These are phyloP conservation scores for Rynchops niger DNA, from an alignment of 2,113 vertebrate species.

Conservation along the genomic window DNA sequence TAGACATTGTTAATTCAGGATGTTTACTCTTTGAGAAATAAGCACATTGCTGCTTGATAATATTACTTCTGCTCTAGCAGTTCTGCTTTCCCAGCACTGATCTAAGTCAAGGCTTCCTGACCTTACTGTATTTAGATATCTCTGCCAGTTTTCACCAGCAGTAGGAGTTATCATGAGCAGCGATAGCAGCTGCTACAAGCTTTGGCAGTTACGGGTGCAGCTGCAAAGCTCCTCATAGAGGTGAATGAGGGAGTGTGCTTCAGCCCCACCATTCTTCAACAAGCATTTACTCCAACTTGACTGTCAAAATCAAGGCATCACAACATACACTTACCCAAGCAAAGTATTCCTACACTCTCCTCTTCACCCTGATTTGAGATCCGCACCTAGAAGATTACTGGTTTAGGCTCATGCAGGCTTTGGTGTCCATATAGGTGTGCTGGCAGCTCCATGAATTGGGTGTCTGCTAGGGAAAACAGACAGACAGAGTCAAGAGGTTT, in stretches of 20 bases:
- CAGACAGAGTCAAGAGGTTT: neutral
- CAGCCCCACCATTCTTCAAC: neutral
- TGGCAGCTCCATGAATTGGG: neutral
- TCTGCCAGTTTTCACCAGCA: neutral
- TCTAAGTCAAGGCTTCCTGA: neutral
- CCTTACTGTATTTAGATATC: neutral
- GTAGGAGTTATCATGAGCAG: neutral
- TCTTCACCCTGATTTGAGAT: neutral
- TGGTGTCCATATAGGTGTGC: neutral
- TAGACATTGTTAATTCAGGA: neutral
- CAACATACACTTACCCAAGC: rapidly evolving
- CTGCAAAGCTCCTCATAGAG: neutral
- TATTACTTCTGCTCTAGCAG: neutral
- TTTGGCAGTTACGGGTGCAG: neutral
- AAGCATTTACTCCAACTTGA: neutral
- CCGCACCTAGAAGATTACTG: neutral
- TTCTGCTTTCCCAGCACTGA: neutral
- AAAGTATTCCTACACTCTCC: neutral
- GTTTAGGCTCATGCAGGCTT: neutral
- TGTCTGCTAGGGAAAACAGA: neutral
- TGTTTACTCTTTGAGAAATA: neutral
- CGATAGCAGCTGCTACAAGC: neutral
- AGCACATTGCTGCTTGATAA: neutral
- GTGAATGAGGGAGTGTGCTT: neutral
- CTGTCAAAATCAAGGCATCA: neutral